phyloP scores from a whole-genome alignment of 1,140 invertebrate species.

The Popillia japonica region DNA sequence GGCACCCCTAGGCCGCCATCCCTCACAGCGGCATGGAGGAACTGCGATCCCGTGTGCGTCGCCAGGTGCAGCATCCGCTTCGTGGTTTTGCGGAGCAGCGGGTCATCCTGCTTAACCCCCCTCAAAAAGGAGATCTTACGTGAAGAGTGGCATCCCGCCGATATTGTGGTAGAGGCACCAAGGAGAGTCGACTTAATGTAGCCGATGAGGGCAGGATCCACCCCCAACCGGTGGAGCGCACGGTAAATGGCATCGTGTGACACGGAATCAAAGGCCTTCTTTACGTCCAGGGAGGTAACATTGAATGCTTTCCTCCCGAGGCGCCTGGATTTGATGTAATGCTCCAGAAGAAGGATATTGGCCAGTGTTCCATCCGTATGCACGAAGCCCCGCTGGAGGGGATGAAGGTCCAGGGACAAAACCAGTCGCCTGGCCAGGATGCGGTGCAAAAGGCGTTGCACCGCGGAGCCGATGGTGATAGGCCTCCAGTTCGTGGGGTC shows the following conservation, averaged over 20 bases:
- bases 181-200: conserved; percentile 49
- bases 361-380: conserved; percentile 54
- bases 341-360: conserved; percentile 55
- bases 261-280: conserved; percentile 56
- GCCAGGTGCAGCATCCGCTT: background rate
- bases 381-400: conserved; percentile 55
- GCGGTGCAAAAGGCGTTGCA: conserved; percentile 54
- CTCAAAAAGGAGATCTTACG: conserved; percentile 46
- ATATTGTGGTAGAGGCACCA: conserved; percentile 44
- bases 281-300: conserved; percentile 55
- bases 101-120: conserved; percentile 63
- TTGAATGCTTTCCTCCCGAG: conserved; percentile 51
- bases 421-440: conserved; percentile 55
- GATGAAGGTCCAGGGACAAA: conserved; percentile 48
- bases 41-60: background rate
- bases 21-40: background rate
- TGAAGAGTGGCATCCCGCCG: conserved; percentile 43
- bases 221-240: conserved; percentile 46
- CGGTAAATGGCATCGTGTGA: conserved; percentile 50
- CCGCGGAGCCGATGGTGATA: conserved; percentile 59
- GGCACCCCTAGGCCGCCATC: conserved; percentile 12
- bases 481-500: conserved; percentile 53
- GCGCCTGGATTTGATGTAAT: conserved; percentile 52
- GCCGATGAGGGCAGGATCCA: conserved; percentile 46
- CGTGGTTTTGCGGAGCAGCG: no score